Conservation (phyloP, 1,140 invertebrate genomes). For the Drosophila gunungcola region DNA sequence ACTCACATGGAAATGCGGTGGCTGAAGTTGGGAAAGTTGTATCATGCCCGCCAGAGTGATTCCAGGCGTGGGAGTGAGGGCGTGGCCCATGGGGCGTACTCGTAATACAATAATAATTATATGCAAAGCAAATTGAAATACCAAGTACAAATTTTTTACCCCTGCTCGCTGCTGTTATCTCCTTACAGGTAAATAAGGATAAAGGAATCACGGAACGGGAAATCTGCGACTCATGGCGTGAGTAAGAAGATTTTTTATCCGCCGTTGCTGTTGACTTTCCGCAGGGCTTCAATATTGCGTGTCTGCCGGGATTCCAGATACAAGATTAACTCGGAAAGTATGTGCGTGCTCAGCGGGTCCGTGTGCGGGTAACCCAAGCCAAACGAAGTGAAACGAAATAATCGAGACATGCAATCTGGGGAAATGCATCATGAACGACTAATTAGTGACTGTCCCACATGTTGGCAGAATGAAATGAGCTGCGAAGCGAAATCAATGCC, state of each 20-base stretch:
- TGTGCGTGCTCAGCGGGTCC: constrained; percentile 25
- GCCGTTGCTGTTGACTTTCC: constrained; percentile 42
- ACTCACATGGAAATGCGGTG: constrained; percentile 38
- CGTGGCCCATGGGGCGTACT: constrained; percentile 28
- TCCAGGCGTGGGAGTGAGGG: not conserved
- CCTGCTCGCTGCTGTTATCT: constrained; percentile 19
- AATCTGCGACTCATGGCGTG: constrained; percentile 40
- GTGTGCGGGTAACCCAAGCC: constrained; percentile 17
- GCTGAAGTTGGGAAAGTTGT: constrained; percentile 33
- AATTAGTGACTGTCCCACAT: constrained; percentile 60
- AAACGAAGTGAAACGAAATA: constrained; percentile 42
- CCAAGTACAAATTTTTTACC: constrained; percentile 39
- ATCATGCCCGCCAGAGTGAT: constrained; percentile 52
- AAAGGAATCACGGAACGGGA: constrained; percentile 20
- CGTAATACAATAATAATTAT: constrained; percentile 60
- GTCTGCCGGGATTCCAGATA: constrained; percentile 49
- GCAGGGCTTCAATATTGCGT: constrained; percentile 73
- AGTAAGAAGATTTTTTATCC: constrained; percentile 41
- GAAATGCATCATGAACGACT: constrained; percentile 77
- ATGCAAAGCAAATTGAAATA: constrained; percentile 61
- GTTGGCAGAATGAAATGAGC: constrained; percentile 40
- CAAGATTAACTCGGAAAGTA: constrained; percentile 41
- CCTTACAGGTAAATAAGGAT: constrained; percentile 53
- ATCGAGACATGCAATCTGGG: constrained; percentile 63
- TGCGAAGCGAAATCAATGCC: constrained; percentile 52